Conservation (phyloP, 37 sponge, comb jelly and placozoan genomes). For the Spongia lamella region DNA sequence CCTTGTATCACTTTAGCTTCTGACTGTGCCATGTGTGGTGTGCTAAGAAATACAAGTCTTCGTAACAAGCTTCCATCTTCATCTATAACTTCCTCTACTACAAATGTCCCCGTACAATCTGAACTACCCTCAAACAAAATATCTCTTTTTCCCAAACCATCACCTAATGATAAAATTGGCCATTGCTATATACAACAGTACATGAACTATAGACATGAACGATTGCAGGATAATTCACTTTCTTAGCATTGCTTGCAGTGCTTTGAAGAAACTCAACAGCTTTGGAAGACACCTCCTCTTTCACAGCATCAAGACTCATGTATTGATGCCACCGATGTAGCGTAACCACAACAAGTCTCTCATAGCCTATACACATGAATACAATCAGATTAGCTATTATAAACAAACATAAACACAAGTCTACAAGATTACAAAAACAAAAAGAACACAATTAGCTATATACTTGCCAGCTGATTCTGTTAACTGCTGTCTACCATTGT, state of each 20-base stretch:
- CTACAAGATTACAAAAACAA: background rate
- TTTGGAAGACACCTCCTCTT: conserved; percentile 64
- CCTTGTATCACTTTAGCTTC: conserved; percentile 63
- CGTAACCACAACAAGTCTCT: conserved; percentile 71
- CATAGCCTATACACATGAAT: conserved; percentile 27
- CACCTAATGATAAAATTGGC: conserved; percentile 74
- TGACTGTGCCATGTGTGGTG: conserved; percentile 65
- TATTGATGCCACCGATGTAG: conserved; percentile 75
- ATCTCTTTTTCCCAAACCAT: conserved; percentile 59
- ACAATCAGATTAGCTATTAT: background rate
- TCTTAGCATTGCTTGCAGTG: conserved; percentile 20
- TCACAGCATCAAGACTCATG: conserved; percentile 56
- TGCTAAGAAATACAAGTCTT: conserved; percentile 66
- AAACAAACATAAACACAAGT: background rate
- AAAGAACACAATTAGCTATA: background rate
- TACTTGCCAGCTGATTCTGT: conserved; percentile 57
- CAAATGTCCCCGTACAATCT: conserved; percentile 56
- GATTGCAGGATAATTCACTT: conserved; percentile 11
- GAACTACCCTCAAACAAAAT: conserved; percentile 63
- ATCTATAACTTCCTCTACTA: conserved; percentile 72
- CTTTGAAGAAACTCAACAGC: conserved; percentile 61
- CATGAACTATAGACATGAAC: background rate
- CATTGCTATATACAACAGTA: conserved; percentile 31
- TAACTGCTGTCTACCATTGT: conserved; percentile 55
- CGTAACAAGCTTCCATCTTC: conserved; percentile 33